Percentiles rank a stretch among this genome's conserved stretches.
These are phyloP conservation scores for Thymelicus acteon DNA, from an alignment of 2,888 invertebrate species.

Conservation along the genomic window DNA sequence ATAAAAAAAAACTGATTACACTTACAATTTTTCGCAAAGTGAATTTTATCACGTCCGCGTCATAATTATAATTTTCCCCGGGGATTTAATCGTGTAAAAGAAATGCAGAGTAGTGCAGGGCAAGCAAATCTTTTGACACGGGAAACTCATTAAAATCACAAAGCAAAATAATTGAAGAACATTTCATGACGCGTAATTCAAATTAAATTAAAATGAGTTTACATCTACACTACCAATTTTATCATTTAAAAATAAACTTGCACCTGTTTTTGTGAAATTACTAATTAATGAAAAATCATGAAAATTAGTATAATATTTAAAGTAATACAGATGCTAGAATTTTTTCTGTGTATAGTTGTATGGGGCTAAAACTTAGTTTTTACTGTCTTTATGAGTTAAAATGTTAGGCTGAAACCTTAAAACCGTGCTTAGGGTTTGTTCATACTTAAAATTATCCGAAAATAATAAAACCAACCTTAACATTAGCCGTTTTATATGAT, in stretches of 20 bases:
- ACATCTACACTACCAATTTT: not conserved
- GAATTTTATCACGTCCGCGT: conserved; percentile 3
- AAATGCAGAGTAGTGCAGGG: conserved; percentile 10
- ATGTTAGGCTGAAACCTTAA: too few species aligned
- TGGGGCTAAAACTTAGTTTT: too few species aligned
- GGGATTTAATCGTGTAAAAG: conserved; percentile 30
- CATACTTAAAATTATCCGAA: too few species aligned
- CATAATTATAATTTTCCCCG: conserved; percentile 28
- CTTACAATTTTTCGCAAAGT: not conserved
- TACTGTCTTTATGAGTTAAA: too few species aligned
- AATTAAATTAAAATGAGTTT: conserved; percentile 17
- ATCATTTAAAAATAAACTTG: conserved; percentile 1
- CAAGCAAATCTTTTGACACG: conserved; percentile 30
- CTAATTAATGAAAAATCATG: too few species aligned
- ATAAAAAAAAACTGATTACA: conserved; percentile 1
- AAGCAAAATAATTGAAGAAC: conserved; percentile 27
- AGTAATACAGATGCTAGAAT: too few species aligned
- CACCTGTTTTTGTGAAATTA: not conserved
- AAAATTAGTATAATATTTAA: too few species aligned
- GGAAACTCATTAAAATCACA: conserved; percentile 32
- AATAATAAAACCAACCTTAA: too few species aligned
- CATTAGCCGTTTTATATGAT: too few species aligned
- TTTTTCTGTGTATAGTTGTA: too few species aligned
- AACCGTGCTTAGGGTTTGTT: too few species aligned
- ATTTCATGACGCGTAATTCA: conserved; percentile 18